Percentiles rank a stretch among this genome's conserved stretches.
phyloP scores from a whole-genome alignment of 2,888 invertebrate species.

The Empis livida region DNA sequence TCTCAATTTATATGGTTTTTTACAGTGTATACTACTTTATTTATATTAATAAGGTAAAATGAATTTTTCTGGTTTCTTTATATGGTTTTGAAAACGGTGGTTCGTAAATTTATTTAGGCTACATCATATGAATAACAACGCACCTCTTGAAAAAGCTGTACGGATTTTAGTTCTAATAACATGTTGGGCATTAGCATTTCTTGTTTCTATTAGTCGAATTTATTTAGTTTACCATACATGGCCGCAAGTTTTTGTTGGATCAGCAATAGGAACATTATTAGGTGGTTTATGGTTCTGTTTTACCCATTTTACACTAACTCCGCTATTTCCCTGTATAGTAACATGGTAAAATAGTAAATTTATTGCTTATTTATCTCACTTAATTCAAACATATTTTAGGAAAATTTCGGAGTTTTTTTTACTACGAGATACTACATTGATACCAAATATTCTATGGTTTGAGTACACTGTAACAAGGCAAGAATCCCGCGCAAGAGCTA shows the following conservation, averaged over 20 bases:
- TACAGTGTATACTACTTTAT: constrained; percentile 68
- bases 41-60: constrained; percentile 69
- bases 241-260: constrained; percentile 69
- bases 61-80: neutral
- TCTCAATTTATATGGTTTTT: constrained; percentile 89
- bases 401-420: constrained; percentile 73
- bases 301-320: constrained; percentile 68
- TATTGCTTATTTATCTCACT: neutral
- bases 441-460: constrained; percentile 87
- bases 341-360: constrained; percentile 54
- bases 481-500: constrained; percentile 65
- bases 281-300: constrained; percentile 71
- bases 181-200: constrained; percentile 43
- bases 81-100: no score
- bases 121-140: constrained; percentile 70
- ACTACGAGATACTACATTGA: constrained; percentile 76
- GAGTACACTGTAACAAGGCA: constrained; percentile 80
- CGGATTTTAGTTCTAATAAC: constrained; percentile 50
- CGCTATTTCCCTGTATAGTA: constrained; percentile 71
- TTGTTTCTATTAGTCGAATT: constrained; percentile 59
- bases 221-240: constrained; percentile 79
- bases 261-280: constrained; percentile 55
- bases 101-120: constrained; percentile 42
- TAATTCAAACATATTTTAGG: constrained; percentile 38
- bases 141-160: constrained; percentile 62